Evolutionary conservation across 1,140 invertebrate species (phyloP).

Genomic region (Dendrolimus punctatus): DNA sequence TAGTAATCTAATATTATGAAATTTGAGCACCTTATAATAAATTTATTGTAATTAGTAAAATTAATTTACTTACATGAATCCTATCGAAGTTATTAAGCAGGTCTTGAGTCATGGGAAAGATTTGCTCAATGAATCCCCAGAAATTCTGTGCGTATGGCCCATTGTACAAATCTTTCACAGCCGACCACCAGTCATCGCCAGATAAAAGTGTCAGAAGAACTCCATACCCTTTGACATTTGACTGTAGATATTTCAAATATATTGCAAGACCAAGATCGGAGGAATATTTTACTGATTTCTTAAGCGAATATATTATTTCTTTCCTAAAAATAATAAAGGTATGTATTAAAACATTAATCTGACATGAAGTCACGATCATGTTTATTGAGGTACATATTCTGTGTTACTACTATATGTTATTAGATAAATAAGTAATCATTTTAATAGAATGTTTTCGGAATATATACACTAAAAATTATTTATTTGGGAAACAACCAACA

Average conservation of each 20-base stretch:
- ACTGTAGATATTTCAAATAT: constrained; percentile 58
- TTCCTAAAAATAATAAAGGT: constrained; percentile 29
- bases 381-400: no score
- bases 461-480: no score
- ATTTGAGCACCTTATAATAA: no score
- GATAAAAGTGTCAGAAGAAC: constrained; percentile 47
- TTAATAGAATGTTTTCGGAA: no score
- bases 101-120: constrained; percentile 48
- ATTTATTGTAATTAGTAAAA: background rate
- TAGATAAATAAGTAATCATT: no score
- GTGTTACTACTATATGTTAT: no score
- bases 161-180: constrained; percentile 36
- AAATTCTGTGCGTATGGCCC: constrained; percentile 37
- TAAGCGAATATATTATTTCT: constrained; percentile 27
- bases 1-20: no score
- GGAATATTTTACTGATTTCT: constrained; percentile 37
- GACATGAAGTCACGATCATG: no score
- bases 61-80: constrained; percentile 49
- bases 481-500: no score
- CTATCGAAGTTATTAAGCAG: constrained; percentile 50
- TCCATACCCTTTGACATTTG: constrained; percentile 39
- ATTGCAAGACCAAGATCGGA: constrained; percentile 46
- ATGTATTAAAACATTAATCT: background rate
- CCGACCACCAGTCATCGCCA: constrained; percentile 58
- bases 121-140: constrained; percentile 41